Evolutionary conservation across 2,888 invertebrate genomes (phyloP).

Genomic region (Sesamia inferens): DNA sequence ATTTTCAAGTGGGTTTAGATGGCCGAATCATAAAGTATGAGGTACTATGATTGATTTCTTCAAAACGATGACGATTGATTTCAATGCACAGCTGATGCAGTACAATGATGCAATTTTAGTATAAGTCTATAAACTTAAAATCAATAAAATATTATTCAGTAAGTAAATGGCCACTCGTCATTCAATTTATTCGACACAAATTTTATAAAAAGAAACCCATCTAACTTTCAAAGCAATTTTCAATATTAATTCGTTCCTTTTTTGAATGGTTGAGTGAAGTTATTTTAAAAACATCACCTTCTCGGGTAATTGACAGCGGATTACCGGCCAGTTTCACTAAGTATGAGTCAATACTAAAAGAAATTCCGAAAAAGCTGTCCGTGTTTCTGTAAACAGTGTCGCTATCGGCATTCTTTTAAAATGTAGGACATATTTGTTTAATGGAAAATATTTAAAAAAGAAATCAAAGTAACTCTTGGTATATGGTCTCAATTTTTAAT

Average conservation of each 20-base stretch:
- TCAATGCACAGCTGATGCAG: too few species aligned
- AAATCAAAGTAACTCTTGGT: not conserved
- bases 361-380: slow-evolving; percentile 25
- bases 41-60: too few species aligned
- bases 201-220: not conserved
- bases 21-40: too few species aligned
- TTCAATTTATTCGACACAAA: not conserved
- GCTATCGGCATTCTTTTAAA: not conserved
- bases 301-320: slow-evolving; percentile 34
- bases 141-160: not conserved
- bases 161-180: not conserved
- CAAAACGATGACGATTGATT: too few species aligned
- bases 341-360: slow-evolving; percentile 24
- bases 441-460: not conserved
- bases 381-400: slow-evolving; percentile 17
- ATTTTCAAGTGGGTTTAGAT: too few species aligned
- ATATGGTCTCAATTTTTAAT: not conserved
- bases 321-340: slow-evolving; percentile 20
- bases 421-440: not conserved
- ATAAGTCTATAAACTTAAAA: not conserved
- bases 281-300: slow-evolving; percentile 18
- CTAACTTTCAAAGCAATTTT: slow-evolving; percentile 19
- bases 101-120: too few species aligned
- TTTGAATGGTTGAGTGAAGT: slow-evolving; percentile 30
- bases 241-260: slow-evolving; percentile 31